phyloP scores from a whole-genome alignment of 1,140 invertebrate genomes.

The Orchesella cincta region DNA sequence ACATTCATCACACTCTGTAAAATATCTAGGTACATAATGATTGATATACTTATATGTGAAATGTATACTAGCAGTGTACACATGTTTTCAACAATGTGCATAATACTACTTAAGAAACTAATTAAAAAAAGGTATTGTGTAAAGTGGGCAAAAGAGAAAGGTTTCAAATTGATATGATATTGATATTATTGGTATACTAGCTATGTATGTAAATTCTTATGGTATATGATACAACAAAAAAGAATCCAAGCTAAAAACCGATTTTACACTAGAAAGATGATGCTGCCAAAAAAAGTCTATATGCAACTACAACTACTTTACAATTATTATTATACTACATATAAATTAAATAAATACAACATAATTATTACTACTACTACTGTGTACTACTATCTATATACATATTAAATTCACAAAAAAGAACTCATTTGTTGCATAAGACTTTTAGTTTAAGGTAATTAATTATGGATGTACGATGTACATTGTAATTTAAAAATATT shows the following conservation, averaged over 20 bases:
- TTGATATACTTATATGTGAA: too few species aligned
- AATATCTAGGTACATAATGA: too few species aligned
- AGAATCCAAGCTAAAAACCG: background rate
- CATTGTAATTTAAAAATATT: background rate
- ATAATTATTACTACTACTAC: background rate
- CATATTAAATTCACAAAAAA: too few species aligned
- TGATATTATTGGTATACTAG: too few species aligned
- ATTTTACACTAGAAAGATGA: background rate
- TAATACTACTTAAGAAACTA: too few species aligned
- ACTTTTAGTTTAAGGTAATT: background rate
- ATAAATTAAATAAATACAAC: background rate
- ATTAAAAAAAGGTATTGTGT: too few species aligned
- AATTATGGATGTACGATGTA: background rate
- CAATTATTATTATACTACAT: background rate
- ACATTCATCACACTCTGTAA: too few species aligned
- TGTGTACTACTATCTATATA: too few species aligned
- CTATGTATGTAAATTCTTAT: background rate
- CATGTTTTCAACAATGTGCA: too few species aligned
- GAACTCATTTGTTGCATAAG: conserved; percentile 16
- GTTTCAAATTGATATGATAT: too few species aligned
- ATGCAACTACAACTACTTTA: background rate
- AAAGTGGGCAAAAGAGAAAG: too few species aligned
- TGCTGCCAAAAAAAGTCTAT: background rate
- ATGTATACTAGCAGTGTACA: too few species aligned
- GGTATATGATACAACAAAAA: background rate